Conservation (phyloP, 2,797 vertebrate species). For the Pteropus rufus region DNA sequence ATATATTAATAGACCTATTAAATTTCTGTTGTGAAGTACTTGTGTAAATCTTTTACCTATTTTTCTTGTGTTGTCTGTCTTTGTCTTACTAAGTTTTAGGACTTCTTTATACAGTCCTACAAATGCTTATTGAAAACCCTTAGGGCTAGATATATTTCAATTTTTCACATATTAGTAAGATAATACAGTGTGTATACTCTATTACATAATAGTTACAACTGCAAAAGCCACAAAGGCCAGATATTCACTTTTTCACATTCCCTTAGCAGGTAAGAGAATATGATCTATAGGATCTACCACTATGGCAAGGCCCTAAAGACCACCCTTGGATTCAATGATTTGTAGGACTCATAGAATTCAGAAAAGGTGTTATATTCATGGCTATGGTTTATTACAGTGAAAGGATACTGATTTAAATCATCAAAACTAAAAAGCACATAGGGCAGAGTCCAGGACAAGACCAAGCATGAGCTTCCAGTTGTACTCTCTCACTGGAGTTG, state of each 20-base stretch:
- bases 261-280: not conserved
- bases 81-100: slow-evolving; percentile 10
- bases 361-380: not conserved
- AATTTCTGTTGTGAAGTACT: slow-evolving; percentile 20
- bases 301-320: not conserved
- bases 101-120: slow-evolving; percentile 7
- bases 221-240: not conserved
- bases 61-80: slow-evolving; percentile 15
- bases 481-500: not conserved
- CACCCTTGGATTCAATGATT: not conserved
- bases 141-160: not conserved
- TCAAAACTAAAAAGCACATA: not conserved
- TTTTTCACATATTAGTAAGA: slow-evolving; percentile 31
- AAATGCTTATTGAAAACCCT: not conserved
- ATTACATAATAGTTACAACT: not conserved
- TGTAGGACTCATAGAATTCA: not conserved
- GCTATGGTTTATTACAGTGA: slow-evolving; percentile 26
- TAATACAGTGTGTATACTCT: not conserved
- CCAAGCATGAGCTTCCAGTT: not conserved
- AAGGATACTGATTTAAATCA: slow-evolving; percentile 1
- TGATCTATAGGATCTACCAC: slow-evolving; percentile 24
- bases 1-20: not conserved
- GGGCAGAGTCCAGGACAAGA: not conserved
- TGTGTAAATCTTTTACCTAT: not conserved
- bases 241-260: slow-evolving; percentile 27